Evolutionary conservation across 2,797 vertebrate genomes (phyloP), one percentile per base, ranked within the genome.

Genomic region (Dendrocincla tyrannina): DNA sequence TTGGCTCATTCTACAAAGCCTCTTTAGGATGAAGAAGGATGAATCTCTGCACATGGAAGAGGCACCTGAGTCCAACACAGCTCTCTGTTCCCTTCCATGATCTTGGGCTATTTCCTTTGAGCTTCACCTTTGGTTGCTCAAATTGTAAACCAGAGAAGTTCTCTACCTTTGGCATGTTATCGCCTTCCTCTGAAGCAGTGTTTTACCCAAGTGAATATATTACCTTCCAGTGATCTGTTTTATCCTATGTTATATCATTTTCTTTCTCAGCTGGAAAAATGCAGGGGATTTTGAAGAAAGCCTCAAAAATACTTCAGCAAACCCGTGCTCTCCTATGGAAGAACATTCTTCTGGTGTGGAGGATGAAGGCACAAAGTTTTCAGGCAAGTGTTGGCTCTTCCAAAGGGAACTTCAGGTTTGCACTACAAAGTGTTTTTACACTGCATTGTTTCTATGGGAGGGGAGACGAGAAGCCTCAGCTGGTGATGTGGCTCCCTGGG

Each of bases 331-430:
- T 99, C 18, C 97, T 99, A 19, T 98, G 98, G 98, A 99, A 99
- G 97, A 99, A 99, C 20, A 60, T 99, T 50, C 98, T 99, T 53
- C 98, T 98, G 96, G 98, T 98, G 96, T 98, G 98, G 99, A 98
- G 99, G 90, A 98, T 97, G 92, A 99, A 98, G 91, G 97, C 98
- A 49, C 98, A 98, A 97, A 99, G 95, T 92, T 96, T 98, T 9
- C 98, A 98, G 98, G 99, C 98, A 94, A 95, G 97, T 94, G 64
- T 70, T 2, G 0, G 11, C 11, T 10, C 85, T 77, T 50, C 76
- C 79, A 12, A 28, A 70, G 68, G 62, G 58, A 55, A 39, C 35
- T 41, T 11, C n/a, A 39, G 41, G 37, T 77, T 91, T 92, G 56
- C 47, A 17, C 60, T 7, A 1, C 2, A 1, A 2, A 67, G 22